A percentile compares a stretch with the other conserved stretches of the same genome.
Evolutionary conservation across 2,113 vertebrate genomes (phyloP).

Genomic region (Albula goreensis): DNA sequence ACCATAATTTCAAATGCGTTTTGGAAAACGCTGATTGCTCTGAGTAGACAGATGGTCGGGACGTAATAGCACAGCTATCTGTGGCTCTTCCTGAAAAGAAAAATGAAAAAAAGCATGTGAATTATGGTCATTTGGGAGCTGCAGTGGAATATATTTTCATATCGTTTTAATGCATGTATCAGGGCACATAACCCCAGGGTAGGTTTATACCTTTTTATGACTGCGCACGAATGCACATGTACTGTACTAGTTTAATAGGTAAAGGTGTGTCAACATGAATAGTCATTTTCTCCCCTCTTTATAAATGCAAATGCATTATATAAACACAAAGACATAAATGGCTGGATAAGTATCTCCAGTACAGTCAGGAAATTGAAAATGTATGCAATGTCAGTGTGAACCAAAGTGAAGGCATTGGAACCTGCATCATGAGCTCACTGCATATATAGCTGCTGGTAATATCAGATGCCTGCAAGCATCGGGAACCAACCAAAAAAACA

Average conservation of each 20-base stretch:
- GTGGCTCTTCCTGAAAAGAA: neutral
- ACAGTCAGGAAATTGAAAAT: neutral
- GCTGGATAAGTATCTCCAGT: neutral
- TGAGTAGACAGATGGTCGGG: neutral
- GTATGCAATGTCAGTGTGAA: neutral
- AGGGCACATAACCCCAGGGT: neutral
- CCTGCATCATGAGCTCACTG: neutral
- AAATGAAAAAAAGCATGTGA: neutral
- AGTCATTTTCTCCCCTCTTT: neutral
- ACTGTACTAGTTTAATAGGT: neutral
- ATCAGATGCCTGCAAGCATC: neutral
- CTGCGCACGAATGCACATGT: neutral
- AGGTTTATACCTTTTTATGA: neutral
- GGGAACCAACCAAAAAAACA: neutral
- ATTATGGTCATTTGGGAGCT: neutral
- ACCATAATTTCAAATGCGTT: neutral
- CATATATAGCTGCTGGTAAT: neutral
- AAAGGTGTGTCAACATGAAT: neutral
- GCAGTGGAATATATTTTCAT: neutral
- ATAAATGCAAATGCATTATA: neutral
- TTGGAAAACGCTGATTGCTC: neutral
- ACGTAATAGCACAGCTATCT: neutral
- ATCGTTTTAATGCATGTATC: neutral
- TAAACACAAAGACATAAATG: neutral
- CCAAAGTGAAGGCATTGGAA: too few species aligned